Evolutionary conservation across 2,797 vertebrate species (phyloP).

Genomic region (Arrhamphus sclerolepis): DNA sequence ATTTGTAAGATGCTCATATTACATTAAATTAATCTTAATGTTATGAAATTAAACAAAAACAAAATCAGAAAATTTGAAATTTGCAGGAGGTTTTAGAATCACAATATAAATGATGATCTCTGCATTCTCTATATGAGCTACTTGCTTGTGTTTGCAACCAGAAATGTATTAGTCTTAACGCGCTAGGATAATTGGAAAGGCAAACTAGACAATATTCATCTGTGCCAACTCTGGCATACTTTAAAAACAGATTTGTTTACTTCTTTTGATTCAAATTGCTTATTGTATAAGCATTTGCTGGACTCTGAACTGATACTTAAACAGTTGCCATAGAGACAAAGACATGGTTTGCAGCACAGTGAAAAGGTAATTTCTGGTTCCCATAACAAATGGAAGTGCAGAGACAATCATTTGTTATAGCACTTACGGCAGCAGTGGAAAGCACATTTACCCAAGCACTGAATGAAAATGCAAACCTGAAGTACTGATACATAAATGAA

Average conservation of each 20-base stretch:
- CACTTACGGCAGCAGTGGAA: constrained; percentile 13
- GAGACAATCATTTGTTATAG: background rate
- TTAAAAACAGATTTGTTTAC: constrained; percentile 60
- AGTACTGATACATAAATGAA: background rate
- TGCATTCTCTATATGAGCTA: background rate
- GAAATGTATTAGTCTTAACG: constrained; percentile 30
- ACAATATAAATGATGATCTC: background rate
- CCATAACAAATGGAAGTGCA: background rate
- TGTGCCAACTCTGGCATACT: constrained; percentile 43
- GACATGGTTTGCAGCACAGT: constrained; percentile 27
- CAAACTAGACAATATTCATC: constrained; percentile 42
- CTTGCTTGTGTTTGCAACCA: constrained; percentile 20
- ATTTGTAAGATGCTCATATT: constrained; percentile 9
- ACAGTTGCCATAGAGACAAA: constrained; percentile 41
- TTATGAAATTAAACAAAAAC: constrained; percentile 47
- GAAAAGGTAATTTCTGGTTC: constrained; percentile 42
- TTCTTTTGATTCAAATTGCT: constrained; percentile 47
- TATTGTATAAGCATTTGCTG: constrained; percentile 24
- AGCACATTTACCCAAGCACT: constrained; percentile 1
- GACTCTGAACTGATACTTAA: constrained; percentile 20
- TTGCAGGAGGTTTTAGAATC: constrained; percentile 18
- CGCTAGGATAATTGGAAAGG: constrained; percentile 15
- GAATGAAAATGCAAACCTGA: background rate
- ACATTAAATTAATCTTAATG: constrained; percentile 17
- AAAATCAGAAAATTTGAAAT: constrained; percentile 18